Evolutionary conservation across 2,113 vertebrate species (phyloP), one percentile per base, ranked within the genome.

Genomic region (Paraplagusia blochii): DNA sequence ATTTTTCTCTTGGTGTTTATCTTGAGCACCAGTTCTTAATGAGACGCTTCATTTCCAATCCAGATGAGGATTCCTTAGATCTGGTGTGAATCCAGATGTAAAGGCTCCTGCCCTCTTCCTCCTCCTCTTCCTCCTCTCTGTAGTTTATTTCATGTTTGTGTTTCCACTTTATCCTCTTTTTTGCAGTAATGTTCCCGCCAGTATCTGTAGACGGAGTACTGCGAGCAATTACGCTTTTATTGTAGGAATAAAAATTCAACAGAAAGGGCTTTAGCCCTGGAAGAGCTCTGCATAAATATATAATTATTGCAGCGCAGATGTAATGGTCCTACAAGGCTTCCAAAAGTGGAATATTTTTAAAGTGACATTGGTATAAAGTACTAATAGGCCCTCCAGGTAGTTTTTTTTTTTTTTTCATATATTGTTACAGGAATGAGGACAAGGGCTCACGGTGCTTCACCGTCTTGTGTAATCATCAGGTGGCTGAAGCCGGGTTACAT

Each of bases 331-430:
- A 14, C 29, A 72, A 65, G 16, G 9, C 66, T 49, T 38, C 34
- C 15, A 68, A 51, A 75, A 60, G 63, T 44, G 35, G 60, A 64
- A 74, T 57, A 74, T 59, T 80, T 77, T 69, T 51, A 62, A 49
- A 29, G 58, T 86, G 82, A 81, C 84, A 81, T 86, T 86, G 75
- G 56, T 60, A 79, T 29, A 69, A 88, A 85, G 84, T 84, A 82
- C 63, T 43, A 58, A 47, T 15, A 55, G 65, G 63, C 78, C 82
- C 78, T 65, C 9, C 53, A 79, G 82, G 61, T 77, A 55, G 50
- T 58, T 43, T 33, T 40, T 11, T 9, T 51, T 36, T 45, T 35
- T 39, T 51, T 18, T 18, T n/a, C n/a, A n/a, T n/a, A n/a, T n/a
- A n/a, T n/a, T n/a, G n/a, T n/a, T 5, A 34, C 48, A 53, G 61